Base-by-base conservation (phyloP, 2,888 invertebrate species). In the Mythimna ferrago region DNA sequence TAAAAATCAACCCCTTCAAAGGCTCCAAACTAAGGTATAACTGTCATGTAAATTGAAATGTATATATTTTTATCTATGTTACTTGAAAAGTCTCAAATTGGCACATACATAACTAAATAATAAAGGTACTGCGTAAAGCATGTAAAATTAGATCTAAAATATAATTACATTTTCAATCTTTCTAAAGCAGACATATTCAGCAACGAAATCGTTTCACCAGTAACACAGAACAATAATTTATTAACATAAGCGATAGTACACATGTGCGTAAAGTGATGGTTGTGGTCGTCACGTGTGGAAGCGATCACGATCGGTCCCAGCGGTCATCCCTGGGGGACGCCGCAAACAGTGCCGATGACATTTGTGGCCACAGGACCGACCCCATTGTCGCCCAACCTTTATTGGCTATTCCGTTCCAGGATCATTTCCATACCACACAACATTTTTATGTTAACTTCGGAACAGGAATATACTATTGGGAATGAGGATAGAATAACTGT, bases 231-330 rank as follows among this genome's bases (percentile, higher is more conserved):
- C 41, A 21, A 83, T 81, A 81, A 75, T 78, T 77, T 75, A 73
- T 67, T 41, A 41, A 60, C 32, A 35, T 81, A 81, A 81, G 71
- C 63, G 67, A 77, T 74, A 66, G 62, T 72, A 66, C 78, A 86
- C 76, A 80, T 82, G 82, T 80, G 74, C 58, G 78, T 60, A 71
- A 63, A 68, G 58, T 64, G 53, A 26, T 56, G 54, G 26, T 35
- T 67, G 62, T 44, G 65, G 35, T 71, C 56, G 70, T 41, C 73
- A 73, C 76, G 73, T 75, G 80, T 74, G 53, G 26, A 62, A 76
- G n/a, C 65, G 53, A 83, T 83, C 71, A 57, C 56, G 21, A 11
- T 10, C 62, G 68, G 60, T 11, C 64, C 21, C 69, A 73, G 38
- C 11, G 66, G 44, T 51, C 68, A n/a, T 54, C 54, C 80, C 62